Conservation (phyloP, 2,113 vertebrate species). For the Cygnus atratus region DNA sequence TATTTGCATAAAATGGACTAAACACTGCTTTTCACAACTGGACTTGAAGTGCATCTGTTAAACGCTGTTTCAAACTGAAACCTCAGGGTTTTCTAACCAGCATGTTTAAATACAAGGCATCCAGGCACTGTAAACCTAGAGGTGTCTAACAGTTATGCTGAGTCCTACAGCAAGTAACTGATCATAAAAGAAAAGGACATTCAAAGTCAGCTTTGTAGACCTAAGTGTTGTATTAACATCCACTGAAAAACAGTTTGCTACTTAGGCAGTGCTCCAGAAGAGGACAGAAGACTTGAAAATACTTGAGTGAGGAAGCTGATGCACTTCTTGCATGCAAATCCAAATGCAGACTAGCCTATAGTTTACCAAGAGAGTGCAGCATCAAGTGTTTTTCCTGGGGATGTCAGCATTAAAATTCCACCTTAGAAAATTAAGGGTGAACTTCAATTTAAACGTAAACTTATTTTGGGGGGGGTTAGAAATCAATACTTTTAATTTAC, state of each 20-base stretch:
- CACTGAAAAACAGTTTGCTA: background rate
- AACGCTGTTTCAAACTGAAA: background rate
- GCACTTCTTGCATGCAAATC: background rate
- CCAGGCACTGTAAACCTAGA: background rate
- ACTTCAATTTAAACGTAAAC: background rate
- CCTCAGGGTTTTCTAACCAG: background rate
- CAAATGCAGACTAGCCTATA: background rate
- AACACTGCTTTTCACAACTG: background rate
- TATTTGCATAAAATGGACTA: background rate
- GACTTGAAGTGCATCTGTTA: background rate
- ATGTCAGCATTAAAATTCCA: background rate
- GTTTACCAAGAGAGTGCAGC: background rate
- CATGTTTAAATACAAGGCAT: background rate
- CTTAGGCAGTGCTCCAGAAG: background rate
- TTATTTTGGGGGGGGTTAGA: background rate
- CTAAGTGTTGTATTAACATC: background rate
- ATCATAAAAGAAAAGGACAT: accelerated
- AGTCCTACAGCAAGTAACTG: background rate
- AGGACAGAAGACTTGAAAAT: background rate
- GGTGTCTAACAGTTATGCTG: background rate
- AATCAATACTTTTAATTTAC: background rate
- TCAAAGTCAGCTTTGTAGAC: background rate
- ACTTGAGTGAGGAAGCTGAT: background rate
- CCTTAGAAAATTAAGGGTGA: background rate
- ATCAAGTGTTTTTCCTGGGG: background rate